Base-by-base conservation (phyloP, 2,797 vertebrate species). In the Melopsittacus undulatus region DNA sequence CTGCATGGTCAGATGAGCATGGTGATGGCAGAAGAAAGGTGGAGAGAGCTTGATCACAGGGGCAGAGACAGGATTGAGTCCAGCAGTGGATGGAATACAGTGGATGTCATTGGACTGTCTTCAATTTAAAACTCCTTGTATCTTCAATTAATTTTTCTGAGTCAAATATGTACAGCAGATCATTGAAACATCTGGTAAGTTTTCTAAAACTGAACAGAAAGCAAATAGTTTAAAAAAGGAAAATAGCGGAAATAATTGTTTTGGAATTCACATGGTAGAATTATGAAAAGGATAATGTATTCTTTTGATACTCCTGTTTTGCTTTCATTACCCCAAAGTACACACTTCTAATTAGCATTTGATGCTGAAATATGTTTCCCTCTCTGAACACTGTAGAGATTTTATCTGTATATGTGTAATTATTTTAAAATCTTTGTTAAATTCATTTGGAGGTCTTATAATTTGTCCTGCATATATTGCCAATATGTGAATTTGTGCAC, bases 81-180 rank as follows among this genome's bases (percentile, higher is more conserved):
- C 30, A 30, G 4, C 4, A 45, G 11, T 15, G 26, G 13, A 4
- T 18, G 22, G 40, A 70, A 38, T 1, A 1, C 4, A 2, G 3
- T 36, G 7, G 11, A 17, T 51, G 20, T 38, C 13, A 11, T 3
- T 20, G 34, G 64, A 19, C 19, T 52, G 6, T 20, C 30, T 43
- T 76, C 27, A 30, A 5, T n/a, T 9, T 36, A n/a, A 77, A 77
- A 30, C 3, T 54, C 5, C 34, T 57, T 34, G 56, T 52, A 5
- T 13, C 27, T 48, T 76, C 32, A n/a, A 6, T 45, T 14, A 57
- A 20, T 23, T 67, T 52, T 57, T 27, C 34, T 52, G 14, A 56
- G 11, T 23, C 14, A 84, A 84, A 36, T 30, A 3, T 8, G 6
- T 34, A 52, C 15, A 46, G 7, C 3, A 69, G 42, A 15, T 22